Evolutionary conservation across 2,113 vertebrate species (phyloP).

Genomic region (Oxyura jamaicensis): DNA sequence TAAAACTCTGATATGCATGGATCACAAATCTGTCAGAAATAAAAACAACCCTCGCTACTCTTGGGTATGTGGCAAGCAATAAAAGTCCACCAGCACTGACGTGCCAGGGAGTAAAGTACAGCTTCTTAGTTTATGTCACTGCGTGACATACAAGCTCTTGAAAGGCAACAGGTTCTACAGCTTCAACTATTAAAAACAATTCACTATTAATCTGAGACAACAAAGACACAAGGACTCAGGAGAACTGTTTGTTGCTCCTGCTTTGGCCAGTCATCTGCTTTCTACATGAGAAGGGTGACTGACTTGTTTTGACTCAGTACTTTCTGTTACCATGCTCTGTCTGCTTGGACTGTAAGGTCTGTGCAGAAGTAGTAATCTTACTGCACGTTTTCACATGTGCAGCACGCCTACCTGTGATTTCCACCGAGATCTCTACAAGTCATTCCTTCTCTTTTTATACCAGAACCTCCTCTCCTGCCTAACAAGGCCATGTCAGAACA

Average conservation of each 20-base stretch:
- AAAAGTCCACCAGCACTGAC: background rate
- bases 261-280: background rate
- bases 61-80: background rate
- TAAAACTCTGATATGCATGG: background rate
- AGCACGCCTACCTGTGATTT: background rate
- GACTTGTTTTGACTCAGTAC: background rate
- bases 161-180: background rate
- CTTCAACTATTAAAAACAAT: accelerated
- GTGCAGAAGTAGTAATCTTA: accelerated
- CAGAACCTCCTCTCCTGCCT: background rate
- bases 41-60: background rate
- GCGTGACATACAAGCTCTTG: background rate
- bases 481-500: accelerated
- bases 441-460: too few relatives aligned
- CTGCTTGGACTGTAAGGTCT: background rate
- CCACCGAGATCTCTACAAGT: accelerated
- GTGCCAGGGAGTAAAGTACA: background rate
- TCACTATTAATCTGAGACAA: accelerated
- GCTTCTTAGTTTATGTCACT: background rate
- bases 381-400: background rate
- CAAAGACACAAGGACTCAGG: background rate
- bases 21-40: background rate
- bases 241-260: background rate
- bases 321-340: background rate
- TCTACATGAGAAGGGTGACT: background rate